These are phyloP conservation scores for Leptoclinus maculatus DNA, from an alignment of 2,797 vertebrate species.

Conservation along the genomic window DNA sequence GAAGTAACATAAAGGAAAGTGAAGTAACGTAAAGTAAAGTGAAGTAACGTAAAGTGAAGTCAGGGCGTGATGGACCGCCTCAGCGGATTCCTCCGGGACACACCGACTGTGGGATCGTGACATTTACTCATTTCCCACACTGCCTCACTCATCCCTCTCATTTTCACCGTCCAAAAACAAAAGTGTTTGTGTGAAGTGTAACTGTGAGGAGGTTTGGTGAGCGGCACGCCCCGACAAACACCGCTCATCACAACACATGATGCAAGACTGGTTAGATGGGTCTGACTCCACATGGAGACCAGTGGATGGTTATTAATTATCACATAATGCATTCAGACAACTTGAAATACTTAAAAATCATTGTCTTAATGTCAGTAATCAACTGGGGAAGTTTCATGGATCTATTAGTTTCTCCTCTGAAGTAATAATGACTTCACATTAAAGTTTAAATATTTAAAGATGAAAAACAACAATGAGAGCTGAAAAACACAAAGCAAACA, in stretches of 20 bases:
- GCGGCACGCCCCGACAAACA: conserved; percentile 68
- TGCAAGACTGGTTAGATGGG: conserved; percentile 70
- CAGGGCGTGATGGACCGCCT: conserved; percentile 61
- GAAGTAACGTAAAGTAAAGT: too few relatives aligned
- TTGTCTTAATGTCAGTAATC: too few relatives aligned
- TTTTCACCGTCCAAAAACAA: conserved; percentile 82
- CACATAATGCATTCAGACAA: neutral
- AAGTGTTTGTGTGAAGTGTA: conserved; percentile 75
- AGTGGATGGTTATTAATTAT: too few relatives aligned
- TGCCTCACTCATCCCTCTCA: conserved; percentile 75
- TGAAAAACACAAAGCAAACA: neutral
- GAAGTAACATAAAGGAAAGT: too few relatives aligned
- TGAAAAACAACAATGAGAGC: neutral
- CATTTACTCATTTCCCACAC: conserved; percentile 86
- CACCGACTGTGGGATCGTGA: conserved; percentile 84
- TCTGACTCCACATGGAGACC: conserved; percentile 32
- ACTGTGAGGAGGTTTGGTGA: conserved; percentile 42
- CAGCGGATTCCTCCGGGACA: conserved; percentile 35
- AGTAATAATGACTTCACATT: too few relatives aligned
- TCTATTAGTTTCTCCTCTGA: too few relatives aligned
- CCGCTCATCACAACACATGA: conserved; percentile 71
- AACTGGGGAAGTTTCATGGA: too few relatives aligned
- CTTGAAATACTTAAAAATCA: too few relatives aligned
- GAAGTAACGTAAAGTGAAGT: neutral
- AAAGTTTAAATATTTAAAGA: neutral